Evolutionary conservation across 2,113 vertebrate genomes (phyloP).

Genomic region (Sinocyclocheilus maitianheensis): DNA sequence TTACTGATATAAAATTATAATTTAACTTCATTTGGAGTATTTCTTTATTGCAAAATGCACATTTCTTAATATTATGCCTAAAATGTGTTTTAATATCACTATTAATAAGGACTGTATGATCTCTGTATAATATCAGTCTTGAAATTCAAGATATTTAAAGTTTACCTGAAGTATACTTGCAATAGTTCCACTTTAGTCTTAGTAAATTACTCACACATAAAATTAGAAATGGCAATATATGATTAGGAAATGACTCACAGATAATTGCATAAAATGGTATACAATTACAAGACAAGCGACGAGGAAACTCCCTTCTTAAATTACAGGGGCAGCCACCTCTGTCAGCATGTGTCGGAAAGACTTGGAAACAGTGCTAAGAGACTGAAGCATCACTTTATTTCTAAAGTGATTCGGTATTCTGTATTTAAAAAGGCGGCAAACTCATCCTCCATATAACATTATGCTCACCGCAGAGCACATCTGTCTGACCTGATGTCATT

Average conservation of each 20-base stretch:
- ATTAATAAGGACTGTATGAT: too few relatives aligned
- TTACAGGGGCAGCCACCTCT: constrained; percentile 28
- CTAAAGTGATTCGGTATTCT: neutral
- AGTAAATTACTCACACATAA: constrained; percentile 21
- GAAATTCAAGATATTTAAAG: too few relatives aligned
- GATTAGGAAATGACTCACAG: constrained; percentile 28
- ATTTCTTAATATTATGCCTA: too few relatives aligned
- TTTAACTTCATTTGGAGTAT: too few relatives aligned
- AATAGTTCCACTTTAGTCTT: too few relatives aligned
- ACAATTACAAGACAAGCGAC: constrained; percentile 31
- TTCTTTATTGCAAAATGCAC: too few relatives aligned
- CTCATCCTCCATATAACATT: neutral
- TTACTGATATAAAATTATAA: too few relatives aligned
- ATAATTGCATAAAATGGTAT: constrained; percentile 24
- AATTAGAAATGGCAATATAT: constrained; percentile 5
- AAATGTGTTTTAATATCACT: too few relatives aligned
- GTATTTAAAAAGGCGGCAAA: neutral
- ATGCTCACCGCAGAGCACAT: neutral
- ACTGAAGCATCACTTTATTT: neutral
- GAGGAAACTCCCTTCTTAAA: constrained; percentile 12
- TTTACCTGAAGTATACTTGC: too few relatives aligned
- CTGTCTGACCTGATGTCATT: neutral
- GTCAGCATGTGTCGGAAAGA: neutral
- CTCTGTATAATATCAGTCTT: too few relatives aligned
- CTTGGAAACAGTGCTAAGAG: constrained; percentile 11